Conservation (phyloP, 2,888 invertebrate genomes). For the Rotaria macrura region DNA sequence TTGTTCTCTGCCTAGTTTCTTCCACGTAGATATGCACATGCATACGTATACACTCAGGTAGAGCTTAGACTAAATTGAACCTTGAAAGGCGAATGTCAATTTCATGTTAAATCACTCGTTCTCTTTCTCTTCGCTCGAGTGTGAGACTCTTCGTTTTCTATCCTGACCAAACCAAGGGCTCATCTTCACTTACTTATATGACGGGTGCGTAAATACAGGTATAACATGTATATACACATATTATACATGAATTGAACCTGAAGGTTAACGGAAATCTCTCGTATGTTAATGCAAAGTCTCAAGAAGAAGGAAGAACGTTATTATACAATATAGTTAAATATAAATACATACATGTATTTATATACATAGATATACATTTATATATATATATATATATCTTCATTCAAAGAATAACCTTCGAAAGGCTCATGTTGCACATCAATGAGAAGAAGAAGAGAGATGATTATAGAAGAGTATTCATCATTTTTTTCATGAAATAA, state of each 20-base stretch:
- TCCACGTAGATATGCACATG: neutral
- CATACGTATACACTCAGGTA: neutral
- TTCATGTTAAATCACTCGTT: constrained; percentile 8
- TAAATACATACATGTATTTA: neutral
- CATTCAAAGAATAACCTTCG: neutral
- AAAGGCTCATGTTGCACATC: neutral
- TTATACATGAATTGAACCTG: neutral
- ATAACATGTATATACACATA: neutral
- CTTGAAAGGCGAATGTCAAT: constrained; percentile 2
- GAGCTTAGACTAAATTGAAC: constrained; percentile 1
- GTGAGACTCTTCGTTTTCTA: constrained; percentile 1
- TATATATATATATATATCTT: neutral
- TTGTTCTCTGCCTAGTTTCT: neutral
- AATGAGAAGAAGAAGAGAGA: neutral
- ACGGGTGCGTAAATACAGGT: neutral
- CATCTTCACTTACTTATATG: constrained; percentile 7
- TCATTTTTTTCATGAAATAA: neutral
- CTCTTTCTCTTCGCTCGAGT: neutral
- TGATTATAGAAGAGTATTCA: neutral
- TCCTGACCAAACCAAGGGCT: neutral
- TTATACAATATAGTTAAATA: neutral
- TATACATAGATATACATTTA: neutral
- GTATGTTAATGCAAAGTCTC: constrained; percentile 15
- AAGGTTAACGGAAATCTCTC: constrained; percentile 11
- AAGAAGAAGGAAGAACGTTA: neutral